Evolutionary conservation across 1,140 invertebrate genomes (phyloP), one percentile per base, ranked within the genome.

Genomic region (Papilio aristodemus): DNA sequence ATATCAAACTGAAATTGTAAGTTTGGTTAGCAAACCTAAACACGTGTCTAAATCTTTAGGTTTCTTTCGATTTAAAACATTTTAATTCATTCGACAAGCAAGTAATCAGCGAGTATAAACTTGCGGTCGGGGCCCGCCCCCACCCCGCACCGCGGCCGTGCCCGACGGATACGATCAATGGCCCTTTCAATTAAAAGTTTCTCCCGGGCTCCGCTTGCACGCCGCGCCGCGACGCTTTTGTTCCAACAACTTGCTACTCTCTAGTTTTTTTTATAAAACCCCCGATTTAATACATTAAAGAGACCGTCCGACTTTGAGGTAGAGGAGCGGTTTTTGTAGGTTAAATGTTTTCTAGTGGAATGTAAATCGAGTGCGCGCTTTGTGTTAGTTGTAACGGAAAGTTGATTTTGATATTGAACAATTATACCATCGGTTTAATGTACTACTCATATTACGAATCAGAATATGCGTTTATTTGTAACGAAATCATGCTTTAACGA

Each of bases 151-250:
- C 66, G 63, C 71, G 70, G 50, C 46, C 43, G 69, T 63, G 57
- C 62, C 43, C 66, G 58, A 54, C 70, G 67, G 78, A 74, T 73
- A 70, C 78, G 77, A 85, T 84, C 81, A 83, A 83, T 80, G 78
- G 76, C 71, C 73, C 76, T 79, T 79, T 81, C 82, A 85, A 85
- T 86, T 84, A 85, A 85, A 84, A 83, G 72, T 87, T 83, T 75
- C 57, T 43, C 72, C 54, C 69, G 54, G 46, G 63, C 39, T 60
- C 41, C 71, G 72, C 66, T 75, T 76, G 73, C 68, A 70, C 68
- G 73, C 72, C 74, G 77, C 77, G 70, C 70, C 32, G 62, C 64
- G 68, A 25, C 67, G 60, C 69, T 68, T 67, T 72, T 74, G 71
- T 70, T 68, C 71, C 27, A 60, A 43, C 19, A 59, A 71, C 70